Evolutionary conservation across 2,888 invertebrate species (phyloP).

Genomic region (Caenorhabditis sp.): DNA sequence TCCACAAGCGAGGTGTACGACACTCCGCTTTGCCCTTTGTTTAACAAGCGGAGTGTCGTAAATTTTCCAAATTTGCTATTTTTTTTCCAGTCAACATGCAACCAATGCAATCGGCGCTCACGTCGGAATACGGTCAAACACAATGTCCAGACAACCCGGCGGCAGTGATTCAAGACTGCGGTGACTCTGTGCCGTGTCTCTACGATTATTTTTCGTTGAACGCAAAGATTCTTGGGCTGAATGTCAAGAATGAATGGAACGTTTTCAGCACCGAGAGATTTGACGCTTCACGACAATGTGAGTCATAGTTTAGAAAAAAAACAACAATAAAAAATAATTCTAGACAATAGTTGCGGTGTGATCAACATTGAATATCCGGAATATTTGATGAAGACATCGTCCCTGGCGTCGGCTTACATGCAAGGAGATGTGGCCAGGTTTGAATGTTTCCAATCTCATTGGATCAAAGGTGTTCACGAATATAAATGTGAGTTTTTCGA

Average conservation of each 20-base stretch:
- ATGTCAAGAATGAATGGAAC: constrained; percentile 52
- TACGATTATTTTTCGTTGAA: constrained; percentile 64
- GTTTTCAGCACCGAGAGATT: constrained; percentile 57
- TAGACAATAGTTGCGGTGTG: constrained; percentile 69
- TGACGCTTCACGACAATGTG: constrained; percentile 63
- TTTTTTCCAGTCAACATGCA: constrained; percentile 61
- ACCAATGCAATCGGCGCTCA: constrained; percentile 60
- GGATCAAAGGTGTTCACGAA: constrained; percentile 58
- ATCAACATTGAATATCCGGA: constrained; percentile 70
- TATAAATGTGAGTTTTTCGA: constrained; percentile 45
- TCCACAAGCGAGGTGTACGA: no score
- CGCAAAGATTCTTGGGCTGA: constrained; percentile 57
- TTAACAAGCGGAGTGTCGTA: no score
- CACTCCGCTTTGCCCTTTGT: no score
- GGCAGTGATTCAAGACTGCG: constrained; percentile 57
- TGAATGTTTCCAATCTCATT: constrained; percentile 62
- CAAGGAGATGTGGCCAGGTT: constrained; percentile 59
- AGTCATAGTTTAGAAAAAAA: constrained; percentile 7
- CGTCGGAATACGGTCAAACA: constrained; percentile 54
- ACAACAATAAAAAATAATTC: neutral
- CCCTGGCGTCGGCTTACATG: constrained; percentile 51
- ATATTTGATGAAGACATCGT: constrained; percentile 61
- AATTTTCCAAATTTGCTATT: no score
- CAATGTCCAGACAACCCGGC: constrained; percentile 68
- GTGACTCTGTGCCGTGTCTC: constrained; percentile 54